These are phyloP conservation scores for Diaperis boleti DNA, from an alignment of 2,888 invertebrate species.

Conservation along the genomic window DNA sequence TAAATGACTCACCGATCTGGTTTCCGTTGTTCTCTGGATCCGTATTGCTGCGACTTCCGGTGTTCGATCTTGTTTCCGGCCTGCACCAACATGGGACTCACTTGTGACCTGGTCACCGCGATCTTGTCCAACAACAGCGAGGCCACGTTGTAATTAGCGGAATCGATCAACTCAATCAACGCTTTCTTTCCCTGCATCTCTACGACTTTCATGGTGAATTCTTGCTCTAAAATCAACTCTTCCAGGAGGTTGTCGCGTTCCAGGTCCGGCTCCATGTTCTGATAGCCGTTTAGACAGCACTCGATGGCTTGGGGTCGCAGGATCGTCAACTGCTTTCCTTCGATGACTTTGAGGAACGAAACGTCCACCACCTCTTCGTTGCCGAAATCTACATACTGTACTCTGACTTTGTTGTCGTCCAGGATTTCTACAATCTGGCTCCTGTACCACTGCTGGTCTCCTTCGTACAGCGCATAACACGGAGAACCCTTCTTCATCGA, in stretches of 20 bases:
- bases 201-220: conserved; percentile 71
- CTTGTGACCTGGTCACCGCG: conserved; percentile 60
- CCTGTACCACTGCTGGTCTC: conserved; percentile 91
- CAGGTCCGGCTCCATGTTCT: conserved; percentile 69
- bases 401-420: conserved; percentile 64
- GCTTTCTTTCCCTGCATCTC: conserved; percentile 70
- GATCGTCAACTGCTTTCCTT: conserved; percentile 72
- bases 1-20: conserved; percentile 44
- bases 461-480: conserved; percentile 84
- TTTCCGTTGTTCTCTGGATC: conserved; percentile 36
- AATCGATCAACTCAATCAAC: conserved; percentile 74
- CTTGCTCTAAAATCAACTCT: conserved; percentile 76
- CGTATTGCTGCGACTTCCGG: conserved; percentile 39
- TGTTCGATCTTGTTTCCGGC: conserved; percentile 61
- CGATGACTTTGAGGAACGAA: conserved; percentile 73
- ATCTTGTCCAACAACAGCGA: conserved; percentile 62
- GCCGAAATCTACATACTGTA: conserved; percentile 95
- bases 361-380: conserved; percentile 93
- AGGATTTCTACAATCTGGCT: conserved; percentile 75
- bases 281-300: conserved; percentile 79
- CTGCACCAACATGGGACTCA: conserved; percentile 60
- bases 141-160: conserved; percentile 63
- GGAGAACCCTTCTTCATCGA: conserved; percentile 72
- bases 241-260: conserved; percentile 75
- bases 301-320: conserved; percentile 82